Conservation (phyloP, 2,888 invertebrate genomes). For the Archips xylosteana region DNA sequence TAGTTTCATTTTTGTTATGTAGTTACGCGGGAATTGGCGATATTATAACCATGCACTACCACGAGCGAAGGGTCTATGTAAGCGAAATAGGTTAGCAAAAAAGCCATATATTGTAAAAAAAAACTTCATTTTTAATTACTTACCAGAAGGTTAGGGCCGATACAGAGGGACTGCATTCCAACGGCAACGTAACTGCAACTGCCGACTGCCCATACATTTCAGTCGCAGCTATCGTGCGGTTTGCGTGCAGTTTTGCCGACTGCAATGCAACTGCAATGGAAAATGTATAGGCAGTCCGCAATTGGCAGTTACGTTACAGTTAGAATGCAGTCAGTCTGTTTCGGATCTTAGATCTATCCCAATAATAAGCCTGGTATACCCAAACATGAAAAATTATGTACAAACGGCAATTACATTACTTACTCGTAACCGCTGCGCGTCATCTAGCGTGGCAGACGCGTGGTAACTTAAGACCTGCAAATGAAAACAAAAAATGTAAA, state of each 20-base stretch:
- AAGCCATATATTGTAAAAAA: background rate
- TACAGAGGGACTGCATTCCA: too few species aligned
- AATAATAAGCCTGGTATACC: background rate
- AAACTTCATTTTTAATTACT: too few species aligned
- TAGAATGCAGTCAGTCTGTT: too few species aligned
- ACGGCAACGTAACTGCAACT: too few species aligned
- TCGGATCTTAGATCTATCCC: background rate
- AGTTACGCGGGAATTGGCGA: background rate
- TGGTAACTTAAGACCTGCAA: constrained; percentile 94
- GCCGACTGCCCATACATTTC: too few species aligned
- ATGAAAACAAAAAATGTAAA: background rate
- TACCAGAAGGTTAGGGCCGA: too few species aligned
- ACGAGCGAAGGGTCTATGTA: background rate
- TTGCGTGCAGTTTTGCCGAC: too few species aligned
- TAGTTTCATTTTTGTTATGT: background rate
- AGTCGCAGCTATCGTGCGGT: too few species aligned
- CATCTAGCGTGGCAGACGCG: constrained; percentile 95
- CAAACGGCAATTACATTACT: constrained; percentile 62
- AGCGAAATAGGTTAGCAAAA: background rate
- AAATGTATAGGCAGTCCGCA: too few species aligned
- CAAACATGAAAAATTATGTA: background rate
- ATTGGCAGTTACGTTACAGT: too few species aligned
- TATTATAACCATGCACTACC: background rate
- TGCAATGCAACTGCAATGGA: too few species aligned
- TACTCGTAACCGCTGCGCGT: constrained; percentile 94